Percentiles rank a stretch among this genome's conserved stretches.
phyloP scores from a whole-genome alignment of 2,888 invertebrate species.

The Lobophora halterata region DNA sequence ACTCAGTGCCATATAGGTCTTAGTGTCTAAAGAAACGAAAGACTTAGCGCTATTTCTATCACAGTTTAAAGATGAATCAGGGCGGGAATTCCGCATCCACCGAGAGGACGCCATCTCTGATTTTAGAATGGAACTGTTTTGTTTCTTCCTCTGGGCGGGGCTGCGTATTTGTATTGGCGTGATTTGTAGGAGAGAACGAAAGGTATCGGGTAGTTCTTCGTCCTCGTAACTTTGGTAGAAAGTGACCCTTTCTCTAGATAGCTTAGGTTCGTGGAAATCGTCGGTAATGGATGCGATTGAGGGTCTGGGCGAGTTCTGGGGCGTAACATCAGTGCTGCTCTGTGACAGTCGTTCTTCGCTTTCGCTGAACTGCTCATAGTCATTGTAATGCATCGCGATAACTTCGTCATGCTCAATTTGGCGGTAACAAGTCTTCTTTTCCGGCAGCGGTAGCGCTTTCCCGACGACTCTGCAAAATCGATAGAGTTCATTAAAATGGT shows the following conservation, averaged over 20 bases:
- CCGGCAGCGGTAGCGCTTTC: constrained; percentile 58
- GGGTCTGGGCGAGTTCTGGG: constrained; percentile 66
- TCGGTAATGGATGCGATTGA: constrained; percentile 39
- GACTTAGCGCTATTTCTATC: constrained; percentile 75
- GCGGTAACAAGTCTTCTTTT: constrained; percentile 51
- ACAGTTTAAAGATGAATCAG: constrained; percentile 66
- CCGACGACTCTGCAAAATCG: constrained; percentile 58
- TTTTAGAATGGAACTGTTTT: constrained; percentile 61
- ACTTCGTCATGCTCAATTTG: constrained; percentile 70
- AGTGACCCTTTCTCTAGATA: constrained; percentile 50
- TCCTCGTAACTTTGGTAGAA: constrained; percentile 51
- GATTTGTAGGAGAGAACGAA: constrained; percentile 70
- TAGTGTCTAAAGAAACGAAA: constrained; percentile 67
- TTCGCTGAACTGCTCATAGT: constrained; percentile 68
- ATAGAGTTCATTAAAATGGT: too few relatives aligned
- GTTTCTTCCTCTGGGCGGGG: constrained; percentile 57
- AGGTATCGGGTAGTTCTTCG: constrained; percentile 54
- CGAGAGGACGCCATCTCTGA: constrained; percentile 72
- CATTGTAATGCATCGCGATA: constrained; percentile 69
- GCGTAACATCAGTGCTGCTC: constrained; percentile 70
- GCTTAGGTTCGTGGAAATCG: constrained; percentile 45
- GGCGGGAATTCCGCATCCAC: constrained; percentile 70
- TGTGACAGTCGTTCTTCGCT: constrained; percentile 69
- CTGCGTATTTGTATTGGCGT: constrained; percentile 68
- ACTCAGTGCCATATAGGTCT: constrained; percentile 55